Percentiles rank a stretch among this genome's conserved stretches.
Conservation (phyloP, 2,797 vertebrate genomes). For the Gymnocypris eckloni region DNA sequence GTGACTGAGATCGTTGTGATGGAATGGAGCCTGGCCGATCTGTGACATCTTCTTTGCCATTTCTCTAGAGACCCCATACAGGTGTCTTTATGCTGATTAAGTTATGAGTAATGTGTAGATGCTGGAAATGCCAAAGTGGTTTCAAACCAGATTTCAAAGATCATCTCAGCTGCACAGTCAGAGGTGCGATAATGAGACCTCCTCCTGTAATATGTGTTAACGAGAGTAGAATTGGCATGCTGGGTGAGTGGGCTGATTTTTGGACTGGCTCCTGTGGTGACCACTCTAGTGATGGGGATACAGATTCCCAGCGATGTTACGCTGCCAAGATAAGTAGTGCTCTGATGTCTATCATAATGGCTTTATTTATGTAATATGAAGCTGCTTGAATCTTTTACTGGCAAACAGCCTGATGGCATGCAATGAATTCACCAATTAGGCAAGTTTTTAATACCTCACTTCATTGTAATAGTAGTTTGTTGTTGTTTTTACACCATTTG, state of each 20-base stretch:
- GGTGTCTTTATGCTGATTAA: conserved; percentile 39
- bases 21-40: no score
- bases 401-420: background rate
- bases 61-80: conserved; percentile 35
- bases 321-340: conserved; percentile 18
- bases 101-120: conserved; percentile 38
- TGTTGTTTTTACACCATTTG: background rate
- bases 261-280: conserved; percentile 1
- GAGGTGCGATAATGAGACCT: conserved; percentile 41
- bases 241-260: conserved; percentile 39
- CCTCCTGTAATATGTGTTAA: conserved; percentile 48
- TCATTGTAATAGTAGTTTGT: background rate
- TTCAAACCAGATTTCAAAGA: conserved; percentile 32
- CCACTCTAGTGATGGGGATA: conserved; percentile 15
- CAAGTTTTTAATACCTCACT: background rate
- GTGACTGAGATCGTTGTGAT: no score
- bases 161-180: conserved; percentile 36
- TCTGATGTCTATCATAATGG: background rate
- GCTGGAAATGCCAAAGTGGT: conserved; percentile 21
- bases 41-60: conserved; percentile 4
- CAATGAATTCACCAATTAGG: background rate
- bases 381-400: conserved; percentile 8
- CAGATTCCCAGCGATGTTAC: conserved; percentile 2
- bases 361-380: conserved; percentile 18
- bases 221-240: conserved; percentile 23